phyloP scores from a whole-genome alignment of 1,140 invertebrate species.

The Drosophila carrolli region DNA sequence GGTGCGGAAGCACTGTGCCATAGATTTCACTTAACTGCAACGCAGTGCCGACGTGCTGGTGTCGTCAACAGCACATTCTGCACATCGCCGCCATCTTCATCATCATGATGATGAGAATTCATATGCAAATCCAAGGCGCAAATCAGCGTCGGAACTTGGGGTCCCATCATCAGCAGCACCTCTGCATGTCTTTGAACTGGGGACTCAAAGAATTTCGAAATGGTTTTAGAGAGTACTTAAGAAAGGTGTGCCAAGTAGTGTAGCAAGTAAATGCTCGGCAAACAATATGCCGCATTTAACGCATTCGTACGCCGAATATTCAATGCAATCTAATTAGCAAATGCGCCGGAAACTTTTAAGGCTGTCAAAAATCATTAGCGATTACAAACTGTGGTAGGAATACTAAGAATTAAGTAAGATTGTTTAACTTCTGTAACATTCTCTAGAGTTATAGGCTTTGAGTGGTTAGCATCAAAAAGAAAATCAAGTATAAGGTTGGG shows the following conservation, averaged over 20 bases:
- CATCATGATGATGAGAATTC: conserved; percentile 73
- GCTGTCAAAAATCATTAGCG: not conserved
- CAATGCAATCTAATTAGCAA: conserved; percentile 5
- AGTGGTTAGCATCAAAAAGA: no score
- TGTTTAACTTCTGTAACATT: no score
- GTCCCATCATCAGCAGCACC: conserved; percentile 11
- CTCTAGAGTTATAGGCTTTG: no score
- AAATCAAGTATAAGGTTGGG: no score
- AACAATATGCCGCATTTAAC: conserved; percentile 42
- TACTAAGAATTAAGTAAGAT: no score
- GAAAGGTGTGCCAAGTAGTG: conserved; percentile 8
- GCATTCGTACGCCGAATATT: conserved; percentile 19
- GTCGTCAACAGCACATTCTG: conserved; percentile 48
- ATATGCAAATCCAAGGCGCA: conserved; percentile 71
- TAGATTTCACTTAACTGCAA: conserved; percentile 74
- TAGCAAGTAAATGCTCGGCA: conserved; percentile 40
- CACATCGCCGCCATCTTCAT: conserved; percentile 24
- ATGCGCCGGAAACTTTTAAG: not conserved
- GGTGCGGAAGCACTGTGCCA: conserved; percentile 29
- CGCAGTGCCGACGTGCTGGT: conserved; percentile 49
- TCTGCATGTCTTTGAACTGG: conserved; percentile 2
- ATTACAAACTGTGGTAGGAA: no score
- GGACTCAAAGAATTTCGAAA: conserved; percentile 32
- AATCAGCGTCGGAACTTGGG: conserved; percentile 66
- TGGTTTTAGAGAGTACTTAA: conserved; percentile 14